Conservation (phyloP, 2,797 vertebrate species). For the Dallia pectoralis region DNA sequence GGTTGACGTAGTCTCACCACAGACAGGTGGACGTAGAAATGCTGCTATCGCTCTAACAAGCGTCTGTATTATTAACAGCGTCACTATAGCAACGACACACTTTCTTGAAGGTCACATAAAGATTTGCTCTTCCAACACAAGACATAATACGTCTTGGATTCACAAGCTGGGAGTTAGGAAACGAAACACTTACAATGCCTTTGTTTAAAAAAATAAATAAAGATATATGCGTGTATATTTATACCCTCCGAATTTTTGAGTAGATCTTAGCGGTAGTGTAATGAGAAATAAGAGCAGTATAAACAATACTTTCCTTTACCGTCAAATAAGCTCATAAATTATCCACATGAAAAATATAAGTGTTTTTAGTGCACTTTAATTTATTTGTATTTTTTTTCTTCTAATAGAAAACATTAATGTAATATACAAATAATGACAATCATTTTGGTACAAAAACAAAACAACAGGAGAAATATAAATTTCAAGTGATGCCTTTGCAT, state of each 20-base stretch:
- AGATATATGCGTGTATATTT: too few species aligned
- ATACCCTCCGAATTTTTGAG: not conserved
- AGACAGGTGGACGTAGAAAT: conserved; percentile 16
- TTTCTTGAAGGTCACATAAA: conserved; percentile 26
- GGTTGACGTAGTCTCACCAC: not conserved
- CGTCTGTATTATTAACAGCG: conserved; percentile 16
- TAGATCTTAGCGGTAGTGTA: not conserved
- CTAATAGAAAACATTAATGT: too few species aligned
- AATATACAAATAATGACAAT: too few species aligned
- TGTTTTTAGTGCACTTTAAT: too few species aligned
- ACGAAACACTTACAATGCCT: too few species aligned
- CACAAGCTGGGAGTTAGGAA: not conserved
- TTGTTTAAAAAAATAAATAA: too few species aligned
- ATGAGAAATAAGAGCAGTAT: not conserved
- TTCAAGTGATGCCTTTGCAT: not conserved
- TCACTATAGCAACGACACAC: conserved; percentile 26
- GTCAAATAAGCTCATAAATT: too few species aligned
- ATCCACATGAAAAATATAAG: too few species aligned
- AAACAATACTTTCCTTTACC: not conserved
- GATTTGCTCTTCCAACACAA: conserved; percentile 6
- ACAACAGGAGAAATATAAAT: not conserved
- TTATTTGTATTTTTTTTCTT: too few species aligned
- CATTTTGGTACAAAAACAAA: not conserved
- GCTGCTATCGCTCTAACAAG: conserved; percentile 19
- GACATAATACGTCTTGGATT: not conserved